Evolutionary conservation across 1,140 invertebrate species (phyloP), one percentile per base, ranked within the genome.

Genomic region (Leptinotarsa defecta): DNA sequence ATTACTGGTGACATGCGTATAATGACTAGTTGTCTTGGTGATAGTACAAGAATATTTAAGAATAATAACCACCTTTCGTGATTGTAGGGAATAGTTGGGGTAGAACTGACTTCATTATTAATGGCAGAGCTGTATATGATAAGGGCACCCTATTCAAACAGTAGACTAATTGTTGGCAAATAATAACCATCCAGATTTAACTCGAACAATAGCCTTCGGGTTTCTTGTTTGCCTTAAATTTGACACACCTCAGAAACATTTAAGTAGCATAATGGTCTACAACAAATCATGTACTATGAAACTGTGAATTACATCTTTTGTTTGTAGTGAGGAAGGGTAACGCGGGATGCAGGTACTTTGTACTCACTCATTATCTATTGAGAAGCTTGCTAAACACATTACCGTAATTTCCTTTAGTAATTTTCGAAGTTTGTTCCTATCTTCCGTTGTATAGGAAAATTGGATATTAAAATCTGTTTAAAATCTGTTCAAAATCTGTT

Each of bases 131-230:
- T 57, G 52, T 17, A 17, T n/a, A 57, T 57, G 52, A 57, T 57
- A 57, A 57, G 52, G 52, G 52, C 52, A 57, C 52, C 52, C 52
- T 57, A 57, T 57, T 57, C 52, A 57, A 57, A 57, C n/a, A 57
- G 52, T 57, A 57, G 52, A 57, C 52, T 57, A 57, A 57, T 57
- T 57, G 52, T 57, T 57, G 52, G 52, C 17, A 57, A 57, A 57
- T 57, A 57, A 57, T 57, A 57, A 57, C 52, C 52, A 57, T 57
- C 52, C 52, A 57, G 52, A 57, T 57, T 57, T n/a, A 57, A 57
- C 52, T 57, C 52, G 52, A 57, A 57, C 52, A 57, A 57, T 57
- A 57, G 52, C 52, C 52, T 57, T 57, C 17, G 52, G 52, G 52
- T 57, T 57, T 57, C 52, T 57, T 57, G 52, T 57, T 57, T 57